These are phyloP conservation scores for Cercopithecus mona DNA, from an alignment of 2,113 vertebrate genomes.

Conservation along the genomic window DNA sequence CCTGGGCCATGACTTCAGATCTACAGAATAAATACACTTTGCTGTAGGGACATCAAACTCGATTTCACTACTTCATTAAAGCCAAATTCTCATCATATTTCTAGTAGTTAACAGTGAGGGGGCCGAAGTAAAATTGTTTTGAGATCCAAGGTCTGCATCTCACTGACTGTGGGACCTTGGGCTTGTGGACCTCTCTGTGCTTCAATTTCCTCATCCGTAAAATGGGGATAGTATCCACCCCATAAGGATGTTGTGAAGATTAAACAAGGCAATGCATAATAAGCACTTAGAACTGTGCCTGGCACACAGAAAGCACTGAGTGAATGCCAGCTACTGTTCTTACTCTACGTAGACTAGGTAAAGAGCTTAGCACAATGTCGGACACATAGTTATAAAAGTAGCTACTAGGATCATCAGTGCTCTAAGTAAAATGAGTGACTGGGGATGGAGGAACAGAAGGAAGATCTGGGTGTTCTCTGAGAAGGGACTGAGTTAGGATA, in stretches of 20 bases:
- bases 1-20: slow-evolving; percentile 10
- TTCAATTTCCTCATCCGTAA: slow-evolving; percentile 37
- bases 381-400: not conserved
- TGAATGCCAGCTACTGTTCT: slow-evolving; percentile 1
- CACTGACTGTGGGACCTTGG: not conserved
- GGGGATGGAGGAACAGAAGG: not conserved
- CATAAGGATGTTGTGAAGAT: not conserved
- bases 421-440: not conserved
- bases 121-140: not conserved
- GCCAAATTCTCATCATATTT: not conserved
- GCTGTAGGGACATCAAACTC: not conserved
- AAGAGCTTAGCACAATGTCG: not conserved
- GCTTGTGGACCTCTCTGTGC: not conserved
- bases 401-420: not conserved
- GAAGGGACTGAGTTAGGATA: not conserved
- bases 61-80: slow-evolving; percentile 29
- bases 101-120: not conserved
- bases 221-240: slow-evolving; percentile 8
- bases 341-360: not conserved
- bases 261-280: not conserved
- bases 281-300: slow-evolving; percentile 13
- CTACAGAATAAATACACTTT: slow-evolving; percentile 31
- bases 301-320: slow-evolving; percentile 3
- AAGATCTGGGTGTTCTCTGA: not conserved
- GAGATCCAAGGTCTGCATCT: not conserved